A percentile compares a stretch with the other conserved stretches of the same genome.
phyloP scores from a whole-genome alignment of 2,113 vertebrate genomes.

The Eupsittula cactorum region DNA sequence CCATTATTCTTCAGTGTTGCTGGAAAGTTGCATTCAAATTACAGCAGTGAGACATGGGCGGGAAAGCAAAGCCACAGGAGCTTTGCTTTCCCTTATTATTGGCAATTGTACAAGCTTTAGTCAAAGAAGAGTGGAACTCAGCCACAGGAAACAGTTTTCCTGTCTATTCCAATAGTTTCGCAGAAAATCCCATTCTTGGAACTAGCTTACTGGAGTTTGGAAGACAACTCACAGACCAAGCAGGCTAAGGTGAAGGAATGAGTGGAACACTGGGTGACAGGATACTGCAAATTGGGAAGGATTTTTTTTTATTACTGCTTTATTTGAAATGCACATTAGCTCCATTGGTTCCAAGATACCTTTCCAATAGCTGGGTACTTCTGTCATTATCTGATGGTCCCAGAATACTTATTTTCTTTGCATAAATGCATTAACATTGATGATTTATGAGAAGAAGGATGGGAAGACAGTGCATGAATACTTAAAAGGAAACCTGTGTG shows the following conservation, averaged over 20 bases:
- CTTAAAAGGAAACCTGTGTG: background rate
- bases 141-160: background rate
- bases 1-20: background rate
- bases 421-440: background rate
- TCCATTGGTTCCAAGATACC: background rate
- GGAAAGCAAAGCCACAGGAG: background rate
- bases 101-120: background rate
- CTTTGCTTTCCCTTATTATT: background rate
- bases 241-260: background rate
- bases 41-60: background rate
- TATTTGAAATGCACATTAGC: background rate
- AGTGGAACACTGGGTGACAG: background rate
- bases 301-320: background rate
- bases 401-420: background rate
- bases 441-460: background rate
- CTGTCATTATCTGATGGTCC: background rate
- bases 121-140: background rate
- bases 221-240: background rate
- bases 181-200: background rate
- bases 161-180: background rate
- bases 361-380: background rate
- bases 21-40: background rate
- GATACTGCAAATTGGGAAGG: background rate
- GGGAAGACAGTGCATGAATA: background rate
- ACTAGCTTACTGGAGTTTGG: background rate